Conservation (phyloP, 2,888 invertebrate species). For the Stegana nigrithorax region DNA sequence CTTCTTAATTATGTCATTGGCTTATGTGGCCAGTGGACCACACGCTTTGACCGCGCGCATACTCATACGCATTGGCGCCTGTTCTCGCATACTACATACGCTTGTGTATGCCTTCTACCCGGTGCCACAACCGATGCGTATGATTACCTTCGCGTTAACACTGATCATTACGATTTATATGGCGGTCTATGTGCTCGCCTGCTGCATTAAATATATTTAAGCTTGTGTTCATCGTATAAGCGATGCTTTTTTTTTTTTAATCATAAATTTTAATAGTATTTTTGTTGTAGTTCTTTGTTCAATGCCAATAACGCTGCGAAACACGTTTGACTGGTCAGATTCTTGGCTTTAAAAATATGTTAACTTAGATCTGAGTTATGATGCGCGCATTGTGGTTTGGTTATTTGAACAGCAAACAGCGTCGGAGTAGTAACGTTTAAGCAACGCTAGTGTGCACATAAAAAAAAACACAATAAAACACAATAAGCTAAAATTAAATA, state of each 20-base stretch:
- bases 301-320: too few species aligned
- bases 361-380: too few species aligned
- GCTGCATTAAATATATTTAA: slow-evolving; percentile 44
- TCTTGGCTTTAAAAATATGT: too few species aligned
- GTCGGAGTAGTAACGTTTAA: too few species aligned
- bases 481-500: too few species aligned
- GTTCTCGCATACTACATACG: slow-evolving; percentile 73
- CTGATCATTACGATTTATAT: slow-evolving; percentile 69
- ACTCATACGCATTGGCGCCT: slow-evolving; percentile 72
- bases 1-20: slow-evolving; percentile 71
- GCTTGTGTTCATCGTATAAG: neutral
- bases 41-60: slow-evolving; percentile 69
- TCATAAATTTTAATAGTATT: neutral
- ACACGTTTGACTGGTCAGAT: too few species aligned
- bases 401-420: too few species aligned
- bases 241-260: neutral
- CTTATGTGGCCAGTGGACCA: slow-evolving; percentile 73
- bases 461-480: neutral
- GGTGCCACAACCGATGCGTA: slow-evolving; percentile 72
- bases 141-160: slow-evolving; percentile 68
- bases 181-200: slow-evolving; percentile 66
- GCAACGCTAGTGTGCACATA: too few species aligned
- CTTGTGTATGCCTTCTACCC: slow-evolving; percentile 73
- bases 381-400: too few species aligned
- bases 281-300: too few species aligned